Evolutionary conservation across 1,140 invertebrate genomes (phyloP).

Genomic region (Triops cancriformis): DNA sequence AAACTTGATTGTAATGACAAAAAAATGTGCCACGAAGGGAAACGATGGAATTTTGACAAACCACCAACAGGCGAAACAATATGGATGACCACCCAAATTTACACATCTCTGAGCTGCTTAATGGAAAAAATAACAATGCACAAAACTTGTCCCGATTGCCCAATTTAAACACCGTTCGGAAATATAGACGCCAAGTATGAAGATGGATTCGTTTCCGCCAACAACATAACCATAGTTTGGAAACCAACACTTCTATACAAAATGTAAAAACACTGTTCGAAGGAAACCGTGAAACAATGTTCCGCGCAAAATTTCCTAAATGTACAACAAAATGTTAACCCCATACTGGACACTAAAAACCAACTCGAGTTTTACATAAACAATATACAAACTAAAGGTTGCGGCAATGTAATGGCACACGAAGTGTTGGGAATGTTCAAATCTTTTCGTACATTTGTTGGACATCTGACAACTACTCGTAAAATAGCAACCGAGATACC

Average conservation of each 20-base stretch:
- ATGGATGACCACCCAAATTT: neutral
- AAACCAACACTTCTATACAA: neutral
- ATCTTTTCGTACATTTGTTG: neutral
- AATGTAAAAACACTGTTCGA: neutral
- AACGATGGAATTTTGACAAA: neutral
- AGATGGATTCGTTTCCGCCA: neutral
- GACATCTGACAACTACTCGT: neutral
- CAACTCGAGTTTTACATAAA: no score
- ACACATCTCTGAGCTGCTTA: neutral
- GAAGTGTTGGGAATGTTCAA: neutral
- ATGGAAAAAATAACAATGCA: neutral
- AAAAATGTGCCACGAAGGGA: neutral
- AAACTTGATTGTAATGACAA: neutral
- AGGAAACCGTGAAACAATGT: neutral
- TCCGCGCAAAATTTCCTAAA: neutral
- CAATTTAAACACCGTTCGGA: no score
- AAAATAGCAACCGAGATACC: neutral
- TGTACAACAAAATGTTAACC: neutral
- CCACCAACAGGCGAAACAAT: neutral
- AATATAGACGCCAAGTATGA: neutral
- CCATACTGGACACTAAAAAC: no score
- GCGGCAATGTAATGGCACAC: neutral
- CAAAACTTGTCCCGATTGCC: neutral
- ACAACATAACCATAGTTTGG: neutral
- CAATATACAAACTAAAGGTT: neutral